Conservation (phyloP, 2,888 invertebrate species). For the Drosophila yooni region DNA sequence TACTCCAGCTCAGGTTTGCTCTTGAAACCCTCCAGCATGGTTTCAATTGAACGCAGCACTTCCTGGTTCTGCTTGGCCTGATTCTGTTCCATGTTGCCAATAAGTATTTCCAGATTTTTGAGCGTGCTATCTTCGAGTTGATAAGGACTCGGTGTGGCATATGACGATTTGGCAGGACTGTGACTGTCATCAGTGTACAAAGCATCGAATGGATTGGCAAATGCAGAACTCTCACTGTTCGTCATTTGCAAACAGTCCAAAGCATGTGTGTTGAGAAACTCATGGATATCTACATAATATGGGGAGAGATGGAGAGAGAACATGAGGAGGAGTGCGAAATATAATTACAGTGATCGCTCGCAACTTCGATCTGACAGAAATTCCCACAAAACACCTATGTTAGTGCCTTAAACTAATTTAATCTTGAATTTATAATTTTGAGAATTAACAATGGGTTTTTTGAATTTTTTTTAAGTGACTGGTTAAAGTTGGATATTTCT, state of each 20-base stretch:
- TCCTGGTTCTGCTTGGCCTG: slow-evolving; percentile 84
- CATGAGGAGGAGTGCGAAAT: slow-evolving; percentile 22
- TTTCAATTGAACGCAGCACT: slow-evolving; percentile 81
- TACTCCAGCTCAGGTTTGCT: slow-evolving; percentile 71
- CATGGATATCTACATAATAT: slow-evolving; percentile 83
- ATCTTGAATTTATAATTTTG: not conserved
- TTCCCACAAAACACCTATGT: not conserved
- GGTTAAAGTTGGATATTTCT: not conserved
- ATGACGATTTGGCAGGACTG: slow-evolving; percentile 68
- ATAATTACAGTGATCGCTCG: not conserved
- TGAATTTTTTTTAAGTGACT: not conserved
- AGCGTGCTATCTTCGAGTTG: slow-evolving; percentile 80
- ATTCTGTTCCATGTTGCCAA: slow-evolving; percentile 85
- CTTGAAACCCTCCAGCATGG: slow-evolving; percentile 81
- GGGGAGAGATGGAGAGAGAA: slow-evolving; percentile 37
- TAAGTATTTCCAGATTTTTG: slow-evolving; percentile 85
- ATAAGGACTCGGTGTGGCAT: slow-evolving; percentile 67
- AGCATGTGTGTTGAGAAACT: slow-evolving; percentile 83
- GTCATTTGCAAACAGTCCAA: slow-evolving; percentile 79
- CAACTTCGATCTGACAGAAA: not conserved
- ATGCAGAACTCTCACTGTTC: slow-evolving; percentile 45
- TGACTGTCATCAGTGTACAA: slow-evolving; percentile 57
- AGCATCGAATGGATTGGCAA: slow-evolving; percentile 62
- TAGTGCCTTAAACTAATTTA: not conserved
- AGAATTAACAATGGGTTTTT: not conserved